phyloP scores from a whole-genome alignment of 2,888 invertebrate genomes.

The Parnassius orleans region DNA sequence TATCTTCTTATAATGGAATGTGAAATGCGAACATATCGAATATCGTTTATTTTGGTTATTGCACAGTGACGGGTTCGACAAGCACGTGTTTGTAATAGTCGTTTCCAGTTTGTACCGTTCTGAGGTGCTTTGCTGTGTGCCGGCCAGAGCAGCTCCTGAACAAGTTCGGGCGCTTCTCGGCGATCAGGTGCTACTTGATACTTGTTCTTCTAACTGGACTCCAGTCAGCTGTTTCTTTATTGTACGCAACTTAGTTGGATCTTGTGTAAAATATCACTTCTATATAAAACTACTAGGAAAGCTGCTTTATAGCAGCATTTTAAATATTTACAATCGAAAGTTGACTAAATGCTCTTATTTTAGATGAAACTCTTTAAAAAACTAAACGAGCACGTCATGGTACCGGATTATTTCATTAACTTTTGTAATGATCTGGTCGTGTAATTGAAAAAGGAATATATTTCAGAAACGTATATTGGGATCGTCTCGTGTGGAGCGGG shows the following conservation, averaged over 20 bases:
- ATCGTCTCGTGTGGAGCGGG: conserved; percentile 63
- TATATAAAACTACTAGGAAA: too few species aligned
- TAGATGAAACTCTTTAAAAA: conserved; percentile 3
- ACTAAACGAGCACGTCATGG: conserved; percentile 38
- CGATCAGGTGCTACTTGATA: conserved; percentile 76
- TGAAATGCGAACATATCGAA: conserved; percentile 28
- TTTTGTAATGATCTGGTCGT: neutral
- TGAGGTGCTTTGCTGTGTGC: conserved; percentile 51
- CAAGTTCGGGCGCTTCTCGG: conserved; percentile 75
- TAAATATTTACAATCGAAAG: too few species aligned
- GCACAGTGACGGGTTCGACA: conserved; percentile 64
- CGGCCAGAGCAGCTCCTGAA: conserved; percentile 66
- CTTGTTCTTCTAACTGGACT: conserved; percentile 79
- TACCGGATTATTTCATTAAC: conserved; percentile 2
- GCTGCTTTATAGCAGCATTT: too few species aligned
- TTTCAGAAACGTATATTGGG: conserved; percentile 63
- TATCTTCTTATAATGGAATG: conserved; percentile 14
- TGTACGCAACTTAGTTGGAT: conserved; percentile 31
- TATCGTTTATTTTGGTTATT: conserved; percentile 35
- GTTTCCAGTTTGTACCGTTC: conserved; percentile 77
- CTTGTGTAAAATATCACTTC: too few species aligned
- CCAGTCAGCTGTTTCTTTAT: conserved; percentile 69
- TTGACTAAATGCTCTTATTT: too few species aligned
- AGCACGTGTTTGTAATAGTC: conserved; percentile 70
- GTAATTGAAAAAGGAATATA: conserved; percentile 32